Evolutionary conservation across 2,888 invertebrate species (phyloP), one percentile per base, ranked within the genome.

Genomic region (Dolichopus griseipennis): DNA sequence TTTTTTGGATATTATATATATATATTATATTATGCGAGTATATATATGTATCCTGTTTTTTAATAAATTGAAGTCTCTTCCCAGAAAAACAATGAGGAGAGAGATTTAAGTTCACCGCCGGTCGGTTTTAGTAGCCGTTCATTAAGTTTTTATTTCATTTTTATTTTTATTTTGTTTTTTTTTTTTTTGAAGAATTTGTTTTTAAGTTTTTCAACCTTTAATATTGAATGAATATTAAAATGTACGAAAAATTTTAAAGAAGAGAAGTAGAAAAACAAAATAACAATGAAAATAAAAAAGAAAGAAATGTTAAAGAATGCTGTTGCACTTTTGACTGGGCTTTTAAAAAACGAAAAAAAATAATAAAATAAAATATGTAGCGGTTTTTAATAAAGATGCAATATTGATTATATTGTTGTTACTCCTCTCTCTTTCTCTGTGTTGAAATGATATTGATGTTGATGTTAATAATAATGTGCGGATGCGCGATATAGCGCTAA

Each of bases 31-130:
- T 52, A 7, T 12, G 1, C 1, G 4, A n/a, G n/a, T 37, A 7
- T 37, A 2, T 37, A 27, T 27, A 27, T 27, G 5, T 27, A 27
- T 27, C 27, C 27, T 27, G 27, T 52, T 6, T 52, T 43, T 52
- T 52, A 27, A 18, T 52, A 52, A 52, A 52, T 52, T 52, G 15
- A 52, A 52, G 15, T 52, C 52, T 52, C 52, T 52, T 52, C 52
- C n/a, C n/a, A 52, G 52, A 52, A 52, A n/a, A 52, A 12, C 52
- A 52, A 15, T 52, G 18, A 52, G 52, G 18, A 52, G 52, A 52
- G 52, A 52, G 52, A 52, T 52, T 52, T 52, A 52, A 52, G 52
- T 52, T 52, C 52, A 52, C 52, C 52, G 52, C 52, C 52, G 52
- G 52, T 52, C 52, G 52, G 52, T 52, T 52, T 2, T 1, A 7